A percentile compares a stretch with the other conserved stretches of the same genome.
These are phyloP conservation scores for Lagria hirta DNA, from an alignment of 2,888 invertebrate species.

Conservation along the genomic window DNA sequence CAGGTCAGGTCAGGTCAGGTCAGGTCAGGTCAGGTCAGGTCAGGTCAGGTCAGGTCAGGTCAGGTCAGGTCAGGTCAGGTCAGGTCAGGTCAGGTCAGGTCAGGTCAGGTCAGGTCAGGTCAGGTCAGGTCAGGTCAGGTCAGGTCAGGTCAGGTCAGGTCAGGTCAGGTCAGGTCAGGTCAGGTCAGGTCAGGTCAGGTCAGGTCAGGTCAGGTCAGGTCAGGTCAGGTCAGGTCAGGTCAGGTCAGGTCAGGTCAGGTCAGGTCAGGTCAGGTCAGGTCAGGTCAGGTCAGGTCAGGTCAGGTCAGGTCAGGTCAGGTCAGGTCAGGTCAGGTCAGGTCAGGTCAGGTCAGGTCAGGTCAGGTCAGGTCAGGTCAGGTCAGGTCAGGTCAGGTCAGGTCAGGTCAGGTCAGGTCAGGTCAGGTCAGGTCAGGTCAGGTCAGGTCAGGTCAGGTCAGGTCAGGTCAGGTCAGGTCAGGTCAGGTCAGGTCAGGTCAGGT, in stretches of 20 bases:
- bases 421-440: constrained; percentile 1
- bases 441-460: constrained; percentile 1
- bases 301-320: constrained; percentile 1
- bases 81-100: constrained; percentile 3
- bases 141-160: constrained; percentile 1
- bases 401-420: constrained; percentile 1
- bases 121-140: constrained; percentile 1
- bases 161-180: constrained; percentile 1
- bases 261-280: constrained; percentile 1
- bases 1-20: constrained; percentile 22
- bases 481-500: constrained; percentile 1
- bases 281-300: constrained; percentile 1
- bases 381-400: constrained; percentile 1
- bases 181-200: constrained; percentile 1
- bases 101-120: constrained; percentile 1
- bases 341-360: constrained; percentile 1
- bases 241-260: constrained; percentile 1
- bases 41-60: constrained; percentile 20
- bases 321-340: constrained; percentile 1
- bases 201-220: constrained; percentile 1
- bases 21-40: constrained; percentile 22
- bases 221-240: constrained; percentile 1
- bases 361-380: constrained; percentile 1
- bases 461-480: constrained; percentile 1
- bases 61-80: constrained; percentile 19